Evolutionary conservation across 2,113 vertebrate genomes (phyloP).

Genomic region (Pimephales promelas): DNA sequence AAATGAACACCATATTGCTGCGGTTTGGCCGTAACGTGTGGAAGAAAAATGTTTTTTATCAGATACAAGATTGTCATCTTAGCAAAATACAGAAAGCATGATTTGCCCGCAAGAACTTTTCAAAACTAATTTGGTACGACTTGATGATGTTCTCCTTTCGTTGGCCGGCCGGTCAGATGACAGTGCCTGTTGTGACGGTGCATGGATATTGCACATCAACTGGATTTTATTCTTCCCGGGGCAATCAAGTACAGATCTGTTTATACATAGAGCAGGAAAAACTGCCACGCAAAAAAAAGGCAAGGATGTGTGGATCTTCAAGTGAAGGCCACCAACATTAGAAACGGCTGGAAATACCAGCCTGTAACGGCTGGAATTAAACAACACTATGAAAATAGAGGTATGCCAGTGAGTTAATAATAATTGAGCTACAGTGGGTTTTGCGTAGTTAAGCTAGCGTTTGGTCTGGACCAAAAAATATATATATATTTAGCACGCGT

Average conservation of each 20-base stretch:
- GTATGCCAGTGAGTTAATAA: not conserved
- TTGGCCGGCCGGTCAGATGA: constrained; percentile 37
- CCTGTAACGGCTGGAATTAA: no score
- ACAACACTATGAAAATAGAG: not conserved
- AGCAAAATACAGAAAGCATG: constrained; percentile 50
- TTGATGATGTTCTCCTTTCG: constrained; percentile 46
- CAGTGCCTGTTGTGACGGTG: constrained; percentile 34
- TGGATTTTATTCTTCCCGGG: constrained; percentile 42
- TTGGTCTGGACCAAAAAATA: no score
- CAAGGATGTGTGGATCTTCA: not conserved
- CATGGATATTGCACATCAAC: constrained; percentile 37
- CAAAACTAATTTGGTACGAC: constrained; percentile 54
- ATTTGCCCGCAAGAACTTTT: constrained; percentile 55
- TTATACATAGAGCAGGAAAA: constrained; percentile 31
- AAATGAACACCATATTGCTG: constrained; percentile 60
- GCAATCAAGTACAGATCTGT: constrained; percentile 26
- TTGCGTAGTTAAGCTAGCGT: not conserved
- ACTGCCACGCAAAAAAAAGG: constrained; percentile 17
- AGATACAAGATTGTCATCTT: constrained; percentile 54
- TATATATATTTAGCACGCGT: no score
- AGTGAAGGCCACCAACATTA: not conserved
- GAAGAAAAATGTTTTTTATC: constrained; percentile 53
- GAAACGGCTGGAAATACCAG: not conserved
- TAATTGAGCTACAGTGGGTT: not conserved
- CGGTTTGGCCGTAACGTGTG: constrained; percentile 52